Percentiles rank a stretch among this genome's conserved stretches.
These are phyloP conservation scores for Calcarius ornatus DNA, from an alignment of 2,113 vertebrate genomes.

Conservation along the genomic window DNA sequence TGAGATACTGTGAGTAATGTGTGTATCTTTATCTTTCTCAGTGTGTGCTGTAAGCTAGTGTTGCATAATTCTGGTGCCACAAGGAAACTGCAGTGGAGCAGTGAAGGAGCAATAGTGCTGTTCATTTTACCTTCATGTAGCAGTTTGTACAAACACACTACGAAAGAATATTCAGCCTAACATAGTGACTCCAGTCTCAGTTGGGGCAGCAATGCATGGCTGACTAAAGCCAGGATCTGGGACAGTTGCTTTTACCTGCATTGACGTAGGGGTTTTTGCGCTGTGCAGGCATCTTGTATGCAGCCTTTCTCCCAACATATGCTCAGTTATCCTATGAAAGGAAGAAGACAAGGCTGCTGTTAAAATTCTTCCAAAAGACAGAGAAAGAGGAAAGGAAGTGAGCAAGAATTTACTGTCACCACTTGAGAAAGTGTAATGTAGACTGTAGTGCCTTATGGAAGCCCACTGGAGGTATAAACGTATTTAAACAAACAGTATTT, in stretches of 20 bases:
- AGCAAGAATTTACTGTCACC: neutral
- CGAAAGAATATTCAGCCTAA: neutral
- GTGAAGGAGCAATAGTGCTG: neutral
- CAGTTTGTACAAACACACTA: neutral
- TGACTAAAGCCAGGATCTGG: neutral
- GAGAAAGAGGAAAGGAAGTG: neutral
- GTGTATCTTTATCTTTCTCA: neutral
- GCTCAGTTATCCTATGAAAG: neutral
- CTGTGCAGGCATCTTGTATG: neutral
- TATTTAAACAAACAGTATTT: neutral
- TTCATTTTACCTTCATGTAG: neutral
- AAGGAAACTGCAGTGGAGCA: neutral
- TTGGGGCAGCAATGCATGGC: neutral
- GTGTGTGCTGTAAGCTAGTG: neutral
- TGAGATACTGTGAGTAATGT: neutral
- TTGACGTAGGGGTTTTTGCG: neutral
- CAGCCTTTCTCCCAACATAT: neutral
- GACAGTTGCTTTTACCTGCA: neutral
- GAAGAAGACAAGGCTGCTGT: neutral
- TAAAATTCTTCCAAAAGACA: neutral
- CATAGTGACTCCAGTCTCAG: neutral
- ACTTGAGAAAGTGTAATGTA: neutral
- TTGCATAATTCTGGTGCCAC: neutral
- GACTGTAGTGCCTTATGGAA: neutral
- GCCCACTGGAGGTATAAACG: fast-evolving